These are phyloP conservation scores for Nymphalis polychloros DNA, from an alignment of 2,888 invertebrate species.

Conservation along the genomic window DNA sequence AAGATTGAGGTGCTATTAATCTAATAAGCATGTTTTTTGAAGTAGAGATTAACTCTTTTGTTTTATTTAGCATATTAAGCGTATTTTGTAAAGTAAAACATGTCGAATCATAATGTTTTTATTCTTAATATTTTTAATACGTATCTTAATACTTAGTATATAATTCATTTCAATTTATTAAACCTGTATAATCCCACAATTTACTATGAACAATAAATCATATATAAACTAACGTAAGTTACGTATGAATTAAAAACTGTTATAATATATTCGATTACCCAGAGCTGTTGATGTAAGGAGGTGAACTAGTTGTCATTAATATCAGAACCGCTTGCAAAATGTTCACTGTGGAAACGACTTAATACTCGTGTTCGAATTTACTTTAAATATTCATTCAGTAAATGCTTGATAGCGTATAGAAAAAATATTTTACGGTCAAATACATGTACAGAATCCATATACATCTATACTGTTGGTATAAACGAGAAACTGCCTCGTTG, in stretches of 20 bases:
- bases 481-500: no score
- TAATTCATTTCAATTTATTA: no score
- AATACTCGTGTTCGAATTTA: constrained; percentile 12
- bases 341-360: constrained; percentile 11
- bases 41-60: no score
- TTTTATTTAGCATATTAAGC: no score
- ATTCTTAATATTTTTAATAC: no score
- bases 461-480: no score
- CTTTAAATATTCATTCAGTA: constrained; percentile 15
- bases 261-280: constrained; percentile 30
- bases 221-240: background rate
- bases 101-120: no score
- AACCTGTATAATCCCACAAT: no score
- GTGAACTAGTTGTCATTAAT: constrained; percentile 49
- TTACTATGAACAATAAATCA: background rate
- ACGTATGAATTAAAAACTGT: background rate
- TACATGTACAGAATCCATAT: no score
- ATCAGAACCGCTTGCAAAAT: constrained; percentile 21
- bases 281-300: constrained; percentile 42
- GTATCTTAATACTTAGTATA: no score
- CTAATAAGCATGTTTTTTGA: background rate
- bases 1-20: background rate
- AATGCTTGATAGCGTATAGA: background rate
- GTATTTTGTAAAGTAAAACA: background rate
- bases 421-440: no score